Evolutionary conservation across 2,113 vertebrate genomes (phyloP).

Genomic region (Alces alces): DNA sequence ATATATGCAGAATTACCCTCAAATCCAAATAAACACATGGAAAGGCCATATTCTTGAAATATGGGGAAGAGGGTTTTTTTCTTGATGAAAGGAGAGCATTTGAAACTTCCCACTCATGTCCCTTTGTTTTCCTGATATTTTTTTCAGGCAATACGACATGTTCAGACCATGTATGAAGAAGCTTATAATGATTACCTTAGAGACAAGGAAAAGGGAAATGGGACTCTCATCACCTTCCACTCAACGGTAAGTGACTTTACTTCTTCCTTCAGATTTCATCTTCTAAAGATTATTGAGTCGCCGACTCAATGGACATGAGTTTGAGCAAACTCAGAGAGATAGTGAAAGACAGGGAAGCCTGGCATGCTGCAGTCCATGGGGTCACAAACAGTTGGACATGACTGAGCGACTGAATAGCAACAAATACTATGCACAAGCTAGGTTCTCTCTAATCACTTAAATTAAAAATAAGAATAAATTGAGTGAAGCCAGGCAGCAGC

Average conservation of each 20-base stretch:
- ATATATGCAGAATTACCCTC: background rate
- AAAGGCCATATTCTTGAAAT: background rate
- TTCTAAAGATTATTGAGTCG: background rate
- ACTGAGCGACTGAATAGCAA: background rate
- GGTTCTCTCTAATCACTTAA: background rate
- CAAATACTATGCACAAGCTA: background rate
- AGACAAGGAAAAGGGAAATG: slow-evolving; percentile 78
- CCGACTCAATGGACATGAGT: background rate
- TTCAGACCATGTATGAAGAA: slow-evolving; percentile 88
- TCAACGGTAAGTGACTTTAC: slow-evolving; percentile 76
- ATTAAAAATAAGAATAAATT: background rate
- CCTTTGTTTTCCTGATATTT: background rate
- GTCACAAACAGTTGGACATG: background rate
- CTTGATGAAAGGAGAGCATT: background rate
- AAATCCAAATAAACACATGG: background rate
- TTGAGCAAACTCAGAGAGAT: background rate
- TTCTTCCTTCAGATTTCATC: background rate
- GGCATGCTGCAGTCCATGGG: background rate
- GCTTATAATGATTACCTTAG: slow-evolving; percentile 82
- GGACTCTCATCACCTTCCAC: slow-evolving; percentile 80
- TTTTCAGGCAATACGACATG: slow-evolving; percentile 89
- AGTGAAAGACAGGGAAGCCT: background rate
- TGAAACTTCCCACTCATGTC: background rate
- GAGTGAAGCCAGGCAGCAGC: background rate
- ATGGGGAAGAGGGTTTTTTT: background rate